Evolutionary conservation across 2,113 vertebrate species (phyloP), one percentile per base, ranked within the genome.

Genomic region (Halichoeres trimaculatus): DNA sequence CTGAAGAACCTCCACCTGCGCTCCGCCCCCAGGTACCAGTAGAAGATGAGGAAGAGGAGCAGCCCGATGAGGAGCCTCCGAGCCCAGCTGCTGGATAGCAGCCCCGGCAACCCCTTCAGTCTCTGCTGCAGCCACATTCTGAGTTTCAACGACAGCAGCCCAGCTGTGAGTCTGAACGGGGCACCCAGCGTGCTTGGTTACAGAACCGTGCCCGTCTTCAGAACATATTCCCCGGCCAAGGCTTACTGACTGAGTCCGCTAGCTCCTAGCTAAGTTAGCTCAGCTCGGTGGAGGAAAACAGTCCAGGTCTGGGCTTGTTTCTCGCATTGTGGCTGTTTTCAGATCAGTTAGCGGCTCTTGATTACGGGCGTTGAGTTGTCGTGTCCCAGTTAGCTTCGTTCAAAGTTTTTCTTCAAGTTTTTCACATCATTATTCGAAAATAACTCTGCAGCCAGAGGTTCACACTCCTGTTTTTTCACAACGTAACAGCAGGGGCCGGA

Each of bases 41-140:
- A 96, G 67, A 94, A 95, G 9, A 96, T 93, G 51, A 95, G 87
- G 50, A 97, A 88, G 73, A 98, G 48, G 30, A 97, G 89, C 51
- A 97, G 81, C 10, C 95, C 94, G 5, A 94, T 84, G 24, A 97
- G 90, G 2, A 97, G 84, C 58, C 97, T 94, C 36, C 97, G 90
- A 24, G 96, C 96, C 97, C 96, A 98, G 90, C 95, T 97, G 91
- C 96, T 98, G 1, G 97, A 98, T 8, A 98, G 91, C 89, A 98
- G 91, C n/a, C 96, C 95, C n/a, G 96, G 96, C 7, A 98, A 91
- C 45, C 95, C 95, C 91, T 98, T 98, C 20, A 98, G 92, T 83
- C 97, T 93, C 85, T 98, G 97, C 93, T 98, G 96, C 13, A 97
- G 93, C 97, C 97, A 98, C 97, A 91, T 89, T 8, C 45, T 80